A percentile compares a stretch with the other conserved stretches of the same genome.
These are phyloP conservation scores for Myrmecobius fasciatus DNA, from an alignment of 2,113 vertebrate species.

Conservation along the genomic window DNA sequence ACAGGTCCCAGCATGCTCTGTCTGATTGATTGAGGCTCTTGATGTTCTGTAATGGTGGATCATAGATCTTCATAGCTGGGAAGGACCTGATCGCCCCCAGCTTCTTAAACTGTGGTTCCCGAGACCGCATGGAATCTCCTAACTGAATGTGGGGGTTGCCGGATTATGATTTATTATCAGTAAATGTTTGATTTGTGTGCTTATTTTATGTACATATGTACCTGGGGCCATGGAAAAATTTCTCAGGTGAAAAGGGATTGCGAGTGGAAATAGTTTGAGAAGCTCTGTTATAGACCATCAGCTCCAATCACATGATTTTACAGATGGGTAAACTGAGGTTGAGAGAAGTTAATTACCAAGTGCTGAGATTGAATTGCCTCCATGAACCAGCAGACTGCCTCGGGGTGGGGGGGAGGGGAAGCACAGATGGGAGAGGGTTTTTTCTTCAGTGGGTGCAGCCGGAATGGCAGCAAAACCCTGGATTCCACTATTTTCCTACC, in stretches of 20 bases:
- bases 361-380: not conserved
- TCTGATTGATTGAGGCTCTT: not conserved
- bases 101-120: no score
- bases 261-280: no score
- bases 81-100: not conserved
- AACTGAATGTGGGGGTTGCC: no score
- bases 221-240: no score
- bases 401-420: not conserved
- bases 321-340: not conserved
- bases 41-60: not conserved
- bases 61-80: not conserved
- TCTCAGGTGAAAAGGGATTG: no score
- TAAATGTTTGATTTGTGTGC: no score
- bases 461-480: not conserved
- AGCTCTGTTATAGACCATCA: not conserved
- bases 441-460: not conserved
- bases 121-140: no score
- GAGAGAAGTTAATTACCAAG: conserved; percentile 7
- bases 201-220: no score
- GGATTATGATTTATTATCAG: no score
- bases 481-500: not conserved
- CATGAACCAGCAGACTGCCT: not conserved
- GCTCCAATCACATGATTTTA: not conserved
- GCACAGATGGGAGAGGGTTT: not conserved
- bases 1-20: no score